Conservation (phyloP, 1,140 invertebrate genomes). For the Drosophila bipectinata region DNA sequence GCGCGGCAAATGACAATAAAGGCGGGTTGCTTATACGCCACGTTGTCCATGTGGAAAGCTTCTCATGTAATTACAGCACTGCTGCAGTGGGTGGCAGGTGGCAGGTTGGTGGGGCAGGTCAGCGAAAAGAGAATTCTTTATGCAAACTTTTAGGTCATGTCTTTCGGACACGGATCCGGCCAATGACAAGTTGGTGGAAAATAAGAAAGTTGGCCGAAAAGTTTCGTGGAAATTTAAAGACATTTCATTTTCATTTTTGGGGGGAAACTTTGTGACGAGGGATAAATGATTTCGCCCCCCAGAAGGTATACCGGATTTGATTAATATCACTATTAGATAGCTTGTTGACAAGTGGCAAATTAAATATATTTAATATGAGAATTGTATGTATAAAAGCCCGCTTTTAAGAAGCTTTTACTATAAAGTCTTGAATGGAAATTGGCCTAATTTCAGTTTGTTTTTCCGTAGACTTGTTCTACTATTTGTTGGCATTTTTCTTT, state of each 20-base stretch:
- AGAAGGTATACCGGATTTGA: conserved; percentile 14
- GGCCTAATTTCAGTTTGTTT: not conserved
- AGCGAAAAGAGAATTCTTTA: conserved; percentile 23
- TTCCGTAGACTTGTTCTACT: not conserved
- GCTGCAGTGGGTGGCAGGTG: not conserved
- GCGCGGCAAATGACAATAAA: conserved; percentile 67
- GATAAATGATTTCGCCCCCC: not conserved
- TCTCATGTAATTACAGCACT: conserved; percentile 33
- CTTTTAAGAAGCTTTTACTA: not conserved
- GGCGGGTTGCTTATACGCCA: conserved; percentile 70
- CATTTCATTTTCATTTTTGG: not conserved
- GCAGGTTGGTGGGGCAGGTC: not conserved
- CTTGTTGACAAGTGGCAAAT: conserved; percentile 8
- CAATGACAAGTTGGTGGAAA: conserved; percentile 28
- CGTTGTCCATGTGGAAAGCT: conserved; percentile 42
- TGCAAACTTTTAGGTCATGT: conserved; percentile 39
- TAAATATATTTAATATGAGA: not conserved
- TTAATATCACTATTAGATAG: conserved; percentile 6
- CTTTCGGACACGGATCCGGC: conserved; percentile 27
- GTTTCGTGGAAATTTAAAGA: conserved; percentile 18
- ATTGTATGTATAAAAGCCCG: no score
- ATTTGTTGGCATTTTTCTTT: not conserved
- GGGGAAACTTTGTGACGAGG: conserved; percentile 23
- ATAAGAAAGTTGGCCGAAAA: not conserved
- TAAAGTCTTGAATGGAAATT: no score